Conservation (phyloP, 2,888 invertebrate genomes). For the Neoitamus cyanurus region DNA sequence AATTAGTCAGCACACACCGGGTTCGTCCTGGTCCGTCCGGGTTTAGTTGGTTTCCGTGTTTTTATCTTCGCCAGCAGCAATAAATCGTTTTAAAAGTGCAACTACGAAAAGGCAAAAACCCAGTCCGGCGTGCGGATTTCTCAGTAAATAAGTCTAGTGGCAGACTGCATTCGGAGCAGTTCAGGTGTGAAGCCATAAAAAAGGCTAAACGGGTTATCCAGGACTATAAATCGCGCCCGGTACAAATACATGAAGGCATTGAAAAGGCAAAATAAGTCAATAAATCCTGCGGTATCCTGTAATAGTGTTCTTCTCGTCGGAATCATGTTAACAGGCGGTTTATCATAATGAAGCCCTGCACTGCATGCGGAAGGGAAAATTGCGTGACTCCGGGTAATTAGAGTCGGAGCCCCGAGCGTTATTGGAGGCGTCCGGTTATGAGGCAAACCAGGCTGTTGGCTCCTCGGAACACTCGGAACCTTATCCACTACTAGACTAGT, state of each 20-base stretch:
- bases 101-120: conserved; percentile 35
- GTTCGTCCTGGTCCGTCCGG: conserved; percentile 16
- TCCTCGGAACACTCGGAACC: neutral
- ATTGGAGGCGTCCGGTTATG: conserved; percentile 51
- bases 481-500: neutral
- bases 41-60: conserved; percentile 26
- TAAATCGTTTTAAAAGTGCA: conserved; percentile 48
- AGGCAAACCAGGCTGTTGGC: conserved; percentile 45
- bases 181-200: conserved; percentile 51
- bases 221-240: conserved; percentile 45
- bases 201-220: conserved; percentile 43
- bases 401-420: conserved; percentile 40
- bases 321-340: conserved; percentile 53
- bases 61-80: conserved; percentile 43
- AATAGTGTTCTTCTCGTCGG: conserved; percentile 47
- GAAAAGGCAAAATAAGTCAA: conserved; percentile 52
- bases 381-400: conserved; percentile 50
- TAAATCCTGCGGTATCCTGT: conserved; percentile 49
- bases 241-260: conserved; percentile 51
- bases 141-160: conserved; percentile 48
- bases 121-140: conserved; percentile 41
- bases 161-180: conserved; percentile 15
- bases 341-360: conserved; percentile 46
- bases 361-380: conserved; percentile 34
- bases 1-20: neutral